Evolutionary conservation across 2,888 invertebrate genomes (phyloP).

Genomic region (Bhutanitis thaidina): DNA sequence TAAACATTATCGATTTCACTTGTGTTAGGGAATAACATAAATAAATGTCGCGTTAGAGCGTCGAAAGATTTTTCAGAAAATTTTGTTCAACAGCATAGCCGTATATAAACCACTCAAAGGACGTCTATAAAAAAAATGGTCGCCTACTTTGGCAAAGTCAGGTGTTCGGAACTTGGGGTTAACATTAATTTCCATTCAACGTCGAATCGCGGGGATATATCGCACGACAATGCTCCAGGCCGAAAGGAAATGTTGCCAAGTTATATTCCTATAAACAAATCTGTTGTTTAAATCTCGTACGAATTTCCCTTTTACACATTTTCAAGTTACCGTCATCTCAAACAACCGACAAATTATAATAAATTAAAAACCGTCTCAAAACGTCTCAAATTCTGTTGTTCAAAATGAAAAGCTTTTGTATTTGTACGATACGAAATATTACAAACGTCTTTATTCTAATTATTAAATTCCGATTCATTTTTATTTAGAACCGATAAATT

Average conservation of each 20-base stretch:
- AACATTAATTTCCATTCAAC: constrained; percentile 74
- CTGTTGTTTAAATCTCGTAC: background rate
- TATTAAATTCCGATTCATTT: too few relatives aligned
- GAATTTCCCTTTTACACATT: background rate
- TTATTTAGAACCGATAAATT: too few relatives aligned
- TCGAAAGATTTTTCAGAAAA: constrained; percentile 5
- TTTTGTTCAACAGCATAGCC: constrained; percentile 3
- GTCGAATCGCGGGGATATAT: constrained; percentile 37
- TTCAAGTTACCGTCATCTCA: background rate
- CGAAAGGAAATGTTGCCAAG: constrained; percentile 1
- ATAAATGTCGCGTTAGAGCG: background rate
- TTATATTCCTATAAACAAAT: constrained; percentile 12
- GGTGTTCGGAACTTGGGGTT: constrained; percentile 56
- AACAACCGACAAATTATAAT: background rate
- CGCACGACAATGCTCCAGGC: constrained; percentile 7
- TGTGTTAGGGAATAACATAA: too few relatives aligned
- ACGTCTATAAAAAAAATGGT: constrained; percentile 50
- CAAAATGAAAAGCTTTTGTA: too few relatives aligned
- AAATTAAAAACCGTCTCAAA: too few relatives aligned
- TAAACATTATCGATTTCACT: too few relatives aligned
- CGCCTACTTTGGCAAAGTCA: constrained; percentile 59
- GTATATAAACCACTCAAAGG: constrained; percentile 46
- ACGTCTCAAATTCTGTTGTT: too few relatives aligned
- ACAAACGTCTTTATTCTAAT: too few relatives aligned
- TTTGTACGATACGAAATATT: too few relatives aligned